Percentiles rank a stretch among this genome's conserved stretches.
These are phyloP conservation scores for Acleris holmiana DNA, from an alignment of 2,888 invertebrate species.

Conservation along the genomic window DNA sequence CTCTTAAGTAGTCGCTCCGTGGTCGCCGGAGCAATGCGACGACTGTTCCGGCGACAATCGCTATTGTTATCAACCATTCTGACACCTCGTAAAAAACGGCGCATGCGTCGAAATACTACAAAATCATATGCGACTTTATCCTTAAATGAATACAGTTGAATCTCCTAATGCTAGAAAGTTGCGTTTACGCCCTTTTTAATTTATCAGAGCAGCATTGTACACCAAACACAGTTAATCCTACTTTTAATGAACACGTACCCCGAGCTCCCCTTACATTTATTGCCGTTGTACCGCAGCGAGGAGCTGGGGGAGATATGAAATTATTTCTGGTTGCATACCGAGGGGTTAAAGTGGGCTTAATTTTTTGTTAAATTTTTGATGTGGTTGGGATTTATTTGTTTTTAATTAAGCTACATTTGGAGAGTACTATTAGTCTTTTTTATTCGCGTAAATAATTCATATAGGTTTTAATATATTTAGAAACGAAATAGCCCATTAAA, in stretches of 20 bases:
- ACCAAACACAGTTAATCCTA: conserved; percentile 46
- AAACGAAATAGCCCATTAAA: background rate
- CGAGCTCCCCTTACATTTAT: conserved; percentile 37
- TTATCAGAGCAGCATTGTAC: conserved; percentile 24
- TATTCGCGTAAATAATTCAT: too few relatives aligned
- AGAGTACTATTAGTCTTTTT: background rate
- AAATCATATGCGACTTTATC: too few relatives aligned
- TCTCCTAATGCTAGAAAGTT: too few relatives aligned
- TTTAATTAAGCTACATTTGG: conserved; percentile 27
- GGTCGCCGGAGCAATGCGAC: conserved; percentile 12
- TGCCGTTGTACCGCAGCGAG: conserved; percentile 32
- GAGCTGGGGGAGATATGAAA: conserved; percentile 27
- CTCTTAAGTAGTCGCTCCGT: conserved; percentile 14
- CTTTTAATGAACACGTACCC: conserved; percentile 45
- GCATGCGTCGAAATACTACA: too few relatives aligned
- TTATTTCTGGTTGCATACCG: conserved; percentile 23
- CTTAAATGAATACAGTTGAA: too few relatives aligned
- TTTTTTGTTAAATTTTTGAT: conserved; percentile 34
- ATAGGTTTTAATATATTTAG: background rate
- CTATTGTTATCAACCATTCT: background rate
- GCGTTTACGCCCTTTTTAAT: conserved; percentile 1
- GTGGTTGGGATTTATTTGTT: conserved; percentile 32
- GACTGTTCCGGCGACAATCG: conserved; percentile 27
- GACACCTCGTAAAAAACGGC: too few relatives aligned
- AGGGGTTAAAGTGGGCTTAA: conserved; percentile 32